Conservation (phyloP, 2,888 invertebrate genomes). For the Maniola hyperantus region DNA sequence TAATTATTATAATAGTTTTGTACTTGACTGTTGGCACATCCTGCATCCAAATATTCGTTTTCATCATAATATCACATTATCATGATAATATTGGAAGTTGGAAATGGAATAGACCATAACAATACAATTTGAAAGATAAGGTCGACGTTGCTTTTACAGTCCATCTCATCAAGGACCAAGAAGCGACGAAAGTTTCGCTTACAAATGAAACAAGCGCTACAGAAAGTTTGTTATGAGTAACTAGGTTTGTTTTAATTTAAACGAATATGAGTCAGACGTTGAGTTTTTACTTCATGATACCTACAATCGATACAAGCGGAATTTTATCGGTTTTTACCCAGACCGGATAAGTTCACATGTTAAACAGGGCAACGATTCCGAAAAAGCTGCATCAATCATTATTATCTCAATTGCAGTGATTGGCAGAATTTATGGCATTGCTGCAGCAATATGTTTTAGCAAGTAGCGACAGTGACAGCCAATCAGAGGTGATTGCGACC, state of each 20-base stretch:
- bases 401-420: too few species aligned
- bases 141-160: neutral
- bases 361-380: too few species aligned
- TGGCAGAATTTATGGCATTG: too few species aligned
- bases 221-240: neutral
- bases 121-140: neutral
- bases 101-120: neutral
- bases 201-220: neutral
- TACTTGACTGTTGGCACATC: neutral
- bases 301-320: neutral
- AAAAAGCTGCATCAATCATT: too few species aligned
- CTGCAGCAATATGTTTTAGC: too few species aligned
- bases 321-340: neutral
- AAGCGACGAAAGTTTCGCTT: neutral
- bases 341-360: too few species aligned
- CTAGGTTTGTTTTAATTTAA: neutral
- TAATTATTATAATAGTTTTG: neutral
- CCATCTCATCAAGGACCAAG: neutral
- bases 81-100: neutral
- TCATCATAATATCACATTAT: neutral
- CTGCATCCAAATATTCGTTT: neutral
- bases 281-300: neutral
- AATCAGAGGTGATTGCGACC: too few species aligned
- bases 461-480: too few species aligned
- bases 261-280: neutral